Base-by-base conservation (phyloP, 2,888 invertebrate genomes). In the Xestia xanthographa region DNA sequence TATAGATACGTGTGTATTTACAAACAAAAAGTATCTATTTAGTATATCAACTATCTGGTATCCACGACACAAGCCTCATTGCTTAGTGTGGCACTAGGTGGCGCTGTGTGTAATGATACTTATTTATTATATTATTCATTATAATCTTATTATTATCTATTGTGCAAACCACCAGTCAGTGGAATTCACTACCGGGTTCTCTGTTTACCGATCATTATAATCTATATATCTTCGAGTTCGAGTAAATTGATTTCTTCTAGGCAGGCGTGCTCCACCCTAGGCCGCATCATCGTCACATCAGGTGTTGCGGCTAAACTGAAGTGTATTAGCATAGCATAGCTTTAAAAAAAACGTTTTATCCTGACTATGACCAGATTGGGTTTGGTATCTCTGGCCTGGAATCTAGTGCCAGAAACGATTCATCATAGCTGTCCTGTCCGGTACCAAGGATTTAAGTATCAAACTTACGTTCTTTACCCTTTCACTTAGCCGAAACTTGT, bases 331-430 rank as follows among this genome's bases (percentile, higher is more conserved):
- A 34, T 14, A 43, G 43, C 43, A 43, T 14, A 43, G 34, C 34
- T 3, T 34, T 34, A 34, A 34, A 43, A 43, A 14, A 43, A 5
- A 12, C 5, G 14, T n/a, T n/a, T 26, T 56, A 43, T 14, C 9
- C n/a, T 4, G 56, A 34, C 34, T 72, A 72, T 26, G 72, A 73
- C 38, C 26, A 58, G 11, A 38, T 29, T 26, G 26, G n/a, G 34
- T 20, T 72, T 5, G 20, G 43, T 34, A 41, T n/a, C n/a, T 14
- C 5, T 38, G 5, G 38, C 38, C 8, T 34, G 9, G 4, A 43
- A 22, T 69, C 22, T 29, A 22, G 9, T 60, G 4, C 1, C 20
- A 26, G 11, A 34, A n/a, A 48, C 34, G 22, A n/a, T n/a, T n/a
- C n/a, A n/a, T n/a, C n/a, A n/a, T n/a, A n/a, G n/a, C n/a, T 38